These are phyloP conservation scores for Synanthedon andrenaeformis DNA, from an alignment of 2,888 invertebrate species.

Conservation along the genomic window DNA sequence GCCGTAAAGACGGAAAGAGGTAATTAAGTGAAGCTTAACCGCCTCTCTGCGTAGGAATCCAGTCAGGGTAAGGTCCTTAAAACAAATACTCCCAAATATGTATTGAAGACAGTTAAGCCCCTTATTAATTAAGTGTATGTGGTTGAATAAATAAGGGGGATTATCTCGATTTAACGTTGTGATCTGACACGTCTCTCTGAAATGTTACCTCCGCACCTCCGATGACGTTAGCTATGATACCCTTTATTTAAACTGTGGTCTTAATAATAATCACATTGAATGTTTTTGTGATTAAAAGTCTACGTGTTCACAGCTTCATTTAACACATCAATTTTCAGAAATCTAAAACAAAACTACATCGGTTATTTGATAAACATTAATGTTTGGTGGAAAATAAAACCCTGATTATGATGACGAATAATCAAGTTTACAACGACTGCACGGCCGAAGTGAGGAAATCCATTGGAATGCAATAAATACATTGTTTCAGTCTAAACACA, in stretches of 20 bases:
- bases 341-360: too few species aligned
- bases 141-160: conserved; percentile 55
- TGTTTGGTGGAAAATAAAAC: too few species aligned
- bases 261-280: too few species aligned
- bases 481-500: conserved; percentile 43
- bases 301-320: too few species aligned
- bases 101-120: conserved; percentile 25
- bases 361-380: too few species aligned
- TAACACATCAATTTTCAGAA: too few species aligned
- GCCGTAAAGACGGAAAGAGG: conserved; percentile 25
- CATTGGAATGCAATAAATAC: conserved; percentile 33
- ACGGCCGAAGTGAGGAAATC: conserved; percentile 19
- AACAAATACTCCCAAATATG: conserved; percentile 41
- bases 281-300: too few species aligned
- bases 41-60: conserved; percentile 21
- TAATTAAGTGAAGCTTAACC: conserved; percentile 39
- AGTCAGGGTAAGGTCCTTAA: conserved; percentile 21
- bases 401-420: too few species aligned
- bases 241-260: too few species aligned
- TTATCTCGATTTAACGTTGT: conserved; percentile 48
- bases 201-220: neutral
- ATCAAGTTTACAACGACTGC: neutral
- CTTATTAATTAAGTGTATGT: conserved; percentile 41
- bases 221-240: too few species aligned
- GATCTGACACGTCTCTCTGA: conserved; percentile 12